These are phyloP conservation scores for Trogon melanurus DNA, from an alignment of 2,113 vertebrate species.

Conservation along the genomic window DNA sequence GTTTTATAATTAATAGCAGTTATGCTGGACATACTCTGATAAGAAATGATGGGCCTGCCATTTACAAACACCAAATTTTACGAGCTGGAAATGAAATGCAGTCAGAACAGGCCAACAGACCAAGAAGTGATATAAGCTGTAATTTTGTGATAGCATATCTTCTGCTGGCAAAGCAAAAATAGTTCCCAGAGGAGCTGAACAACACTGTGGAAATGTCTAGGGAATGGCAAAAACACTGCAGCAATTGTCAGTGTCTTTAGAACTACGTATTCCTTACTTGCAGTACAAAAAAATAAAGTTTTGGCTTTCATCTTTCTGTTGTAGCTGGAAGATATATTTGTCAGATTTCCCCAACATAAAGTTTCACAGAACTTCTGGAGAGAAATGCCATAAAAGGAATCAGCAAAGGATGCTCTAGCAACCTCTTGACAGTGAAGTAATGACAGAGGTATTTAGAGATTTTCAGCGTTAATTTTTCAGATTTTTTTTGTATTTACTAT, in stretches of 20 bases:
- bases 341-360: not conserved
- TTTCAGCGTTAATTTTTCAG: not conserved
- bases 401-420: not conserved
- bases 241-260: not conserved
- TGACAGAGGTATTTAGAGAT: not conserved
- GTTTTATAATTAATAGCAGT: constrained; percentile 74
- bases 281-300: not conserved
- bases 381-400: not conserved
- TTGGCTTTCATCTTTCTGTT: not conserved
- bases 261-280: not conserved
- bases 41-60: constrained; percentile 73
- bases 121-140: constrained; percentile 62
- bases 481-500: not conserved
- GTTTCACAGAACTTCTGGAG: not conserved
- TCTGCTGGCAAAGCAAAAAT: constrained; percentile 58
- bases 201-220: not conserved
- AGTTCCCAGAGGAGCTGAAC: not conserved
- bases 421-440: not conserved
- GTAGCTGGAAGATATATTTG: not conserved
- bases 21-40: constrained; percentile 69
- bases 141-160: constrained; percentile 60
- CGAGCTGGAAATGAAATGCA: constrained; percentile 65
- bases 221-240: not conserved
- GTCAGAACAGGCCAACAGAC: constrained; percentile 59
- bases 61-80: constrained; percentile 77